Evolutionary conservation across 2,113 vertebrate genomes (phyloP).

Genomic region (Melierax canorus): DNA sequence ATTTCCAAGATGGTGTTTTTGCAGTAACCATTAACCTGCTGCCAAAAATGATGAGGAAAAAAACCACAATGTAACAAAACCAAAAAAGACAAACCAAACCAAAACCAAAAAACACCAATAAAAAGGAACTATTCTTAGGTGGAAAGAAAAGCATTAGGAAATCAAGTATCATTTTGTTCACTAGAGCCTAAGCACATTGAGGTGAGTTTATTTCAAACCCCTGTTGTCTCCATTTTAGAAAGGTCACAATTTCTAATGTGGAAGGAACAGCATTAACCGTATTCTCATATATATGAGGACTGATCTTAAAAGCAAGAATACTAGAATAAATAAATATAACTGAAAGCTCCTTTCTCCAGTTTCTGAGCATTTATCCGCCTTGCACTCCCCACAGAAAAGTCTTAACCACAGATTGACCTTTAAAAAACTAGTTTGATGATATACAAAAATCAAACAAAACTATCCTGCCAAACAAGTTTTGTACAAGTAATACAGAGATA

Average conservation of each 20-base stretch:
- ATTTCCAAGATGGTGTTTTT: neutral
- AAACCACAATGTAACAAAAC: neutral
- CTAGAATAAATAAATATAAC: neutral
- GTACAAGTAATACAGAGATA: neutral
- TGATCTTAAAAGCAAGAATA: neutral
- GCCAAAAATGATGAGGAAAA: rapidly evolving
- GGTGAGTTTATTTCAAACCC: neutral
- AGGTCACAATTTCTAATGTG: neutral
- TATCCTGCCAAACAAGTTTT: neutral
- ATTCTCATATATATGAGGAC: neutral
- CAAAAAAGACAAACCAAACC: neutral
- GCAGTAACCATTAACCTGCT: neutral
- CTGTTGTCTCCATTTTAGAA: neutral
- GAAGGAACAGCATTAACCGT: neutral
- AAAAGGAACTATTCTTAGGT: neutral
- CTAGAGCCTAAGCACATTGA: neutral
- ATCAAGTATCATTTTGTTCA: neutral
- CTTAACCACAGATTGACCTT: neutral
- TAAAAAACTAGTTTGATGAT: neutral
- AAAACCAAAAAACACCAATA: neutral
- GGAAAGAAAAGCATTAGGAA: neutral
- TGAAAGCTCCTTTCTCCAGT: neutral
- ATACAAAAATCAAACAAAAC: neutral
- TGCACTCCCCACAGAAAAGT: neutral
- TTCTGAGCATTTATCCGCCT: neutral